Evolutionary conservation across 92 coral and sea anemone genomes (phyloP).

Genomic region (Pocillopora meandrina): DNA sequence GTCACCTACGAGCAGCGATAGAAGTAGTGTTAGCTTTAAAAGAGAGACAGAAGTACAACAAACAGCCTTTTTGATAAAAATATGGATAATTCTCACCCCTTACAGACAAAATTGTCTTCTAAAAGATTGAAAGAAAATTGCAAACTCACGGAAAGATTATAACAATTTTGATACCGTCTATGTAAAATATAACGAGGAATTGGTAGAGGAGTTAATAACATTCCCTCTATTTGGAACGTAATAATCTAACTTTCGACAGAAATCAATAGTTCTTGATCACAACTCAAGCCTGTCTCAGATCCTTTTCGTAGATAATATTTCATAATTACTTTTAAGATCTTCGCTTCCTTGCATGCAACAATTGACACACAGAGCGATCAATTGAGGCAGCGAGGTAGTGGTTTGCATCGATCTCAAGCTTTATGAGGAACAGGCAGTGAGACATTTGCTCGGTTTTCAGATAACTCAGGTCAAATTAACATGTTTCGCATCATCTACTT

Average conservation of each 20-base stretch:
- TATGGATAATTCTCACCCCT: neutral
- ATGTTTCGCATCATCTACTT: neutral
- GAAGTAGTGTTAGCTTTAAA: neutral
- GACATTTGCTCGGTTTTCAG: neutral
- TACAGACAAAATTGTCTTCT: neutral
- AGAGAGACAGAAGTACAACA: neutral
- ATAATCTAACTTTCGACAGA: too few relatives aligned
- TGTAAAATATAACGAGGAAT: too few relatives aligned
- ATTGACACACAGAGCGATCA: neutral
- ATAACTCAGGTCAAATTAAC: neutral
- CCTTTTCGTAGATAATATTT: too few relatives aligned
- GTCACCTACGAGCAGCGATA: neutral
- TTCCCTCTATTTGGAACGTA: too few relatives aligned
- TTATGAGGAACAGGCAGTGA: conserved; percentile 3
- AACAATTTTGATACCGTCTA: too few relatives aligned
- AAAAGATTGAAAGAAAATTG: neutral
- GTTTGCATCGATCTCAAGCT: neutral
- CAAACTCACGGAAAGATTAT: neutral
- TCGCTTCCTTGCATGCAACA: neutral
- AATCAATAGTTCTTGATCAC: too few relatives aligned
- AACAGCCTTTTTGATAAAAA: neutral
- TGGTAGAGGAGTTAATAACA: too few relatives aligned
- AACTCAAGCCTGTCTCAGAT: too few relatives aligned
- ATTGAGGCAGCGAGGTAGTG: neutral
- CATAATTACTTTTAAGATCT: too few relatives aligned